A percentile compares a stretch with the other conserved stretches of the same genome.
phyloP scores from a whole-genome alignment of 2,797 vertebrate species.

The Tenualosa ilisha region DNA sequence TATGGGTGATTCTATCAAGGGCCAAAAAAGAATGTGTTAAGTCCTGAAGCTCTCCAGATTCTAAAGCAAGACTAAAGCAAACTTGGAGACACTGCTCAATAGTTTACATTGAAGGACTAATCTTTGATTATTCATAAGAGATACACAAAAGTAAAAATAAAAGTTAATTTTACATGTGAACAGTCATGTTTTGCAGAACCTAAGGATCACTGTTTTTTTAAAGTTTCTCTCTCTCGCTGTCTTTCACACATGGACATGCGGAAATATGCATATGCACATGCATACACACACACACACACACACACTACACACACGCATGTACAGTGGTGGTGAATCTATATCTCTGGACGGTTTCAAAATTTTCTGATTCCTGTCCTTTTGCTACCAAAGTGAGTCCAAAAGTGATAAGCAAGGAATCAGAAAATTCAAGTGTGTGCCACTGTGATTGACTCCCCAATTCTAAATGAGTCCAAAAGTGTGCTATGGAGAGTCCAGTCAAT shows the following conservation, averaged over 20 bases:
- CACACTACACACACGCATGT: neutral
- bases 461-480: too few relatives aligned
- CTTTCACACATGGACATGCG: conserved; percentile 9
- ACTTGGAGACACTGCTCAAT: neutral
- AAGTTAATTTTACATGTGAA: neutral
- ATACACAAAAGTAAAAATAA: neutral
- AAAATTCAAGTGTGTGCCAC: too few relatives aligned
- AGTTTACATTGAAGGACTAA: neutral
- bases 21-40: neutral
- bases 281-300: neutral
- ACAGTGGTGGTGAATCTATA: neutral
- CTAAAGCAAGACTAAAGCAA: too few relatives aligned
- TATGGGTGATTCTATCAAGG: neutral
- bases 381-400: neutral
- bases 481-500: conserved; percentile 2
- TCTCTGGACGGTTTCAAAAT: too few relatives aligned
- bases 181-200: too few relatives aligned
- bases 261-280: conserved; percentile 2
- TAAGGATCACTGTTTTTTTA: neutral
- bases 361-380: too few relatives aligned
- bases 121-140: neutral
- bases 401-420: too few relatives aligned
- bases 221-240: neutral
- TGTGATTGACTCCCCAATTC: too few relatives aligned
- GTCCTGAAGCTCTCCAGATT: neutral